Evolutionary conservation across 2,797 vertebrate genomes (phyloP).

Genomic region (Xiphophorus birchmanni): DNA sequence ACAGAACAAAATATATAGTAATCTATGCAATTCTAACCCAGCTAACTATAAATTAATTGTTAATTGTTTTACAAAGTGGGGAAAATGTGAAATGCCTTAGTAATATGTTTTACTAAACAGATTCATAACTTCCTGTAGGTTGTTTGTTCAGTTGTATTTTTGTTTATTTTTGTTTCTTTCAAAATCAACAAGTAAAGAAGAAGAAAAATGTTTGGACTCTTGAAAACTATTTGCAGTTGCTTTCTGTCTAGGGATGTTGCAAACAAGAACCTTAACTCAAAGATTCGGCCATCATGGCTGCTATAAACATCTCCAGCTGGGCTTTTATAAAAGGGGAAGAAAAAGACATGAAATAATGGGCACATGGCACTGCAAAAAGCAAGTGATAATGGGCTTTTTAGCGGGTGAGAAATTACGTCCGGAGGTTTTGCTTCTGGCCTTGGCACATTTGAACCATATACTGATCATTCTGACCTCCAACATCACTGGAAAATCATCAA

Average conservation of each 20-base stretch:
- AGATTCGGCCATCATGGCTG: neutral
- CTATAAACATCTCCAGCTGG: constrained; percentile 20
- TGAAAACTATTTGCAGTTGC: neutral
- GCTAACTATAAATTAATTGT: neutral
- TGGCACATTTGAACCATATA: constrained; percentile 14
- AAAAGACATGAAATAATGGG: constrained; percentile 15
- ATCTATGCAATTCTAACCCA: neutral
- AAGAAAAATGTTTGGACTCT: neutral
- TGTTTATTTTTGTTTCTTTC: neutral
- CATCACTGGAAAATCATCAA: constrained; percentile 8
- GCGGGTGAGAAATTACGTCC: constrained; percentile 29
- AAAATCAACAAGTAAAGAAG: neutral
- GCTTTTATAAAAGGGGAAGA: constrained; percentile 24
- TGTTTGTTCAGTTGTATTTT: neutral
- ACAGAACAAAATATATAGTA: neutral
- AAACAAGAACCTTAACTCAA: constrained; percentile 37
- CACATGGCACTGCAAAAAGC: constrained; percentile 13
- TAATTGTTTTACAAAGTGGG: neutral
- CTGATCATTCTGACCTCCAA: constrained; percentile 33
- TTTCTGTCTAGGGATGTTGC: constrained; percentile 15
- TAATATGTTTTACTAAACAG: neutral
- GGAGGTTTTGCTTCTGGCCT: constrained; percentile 21
- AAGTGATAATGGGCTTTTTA: constrained; percentile 42
- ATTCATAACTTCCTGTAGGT: too few relatives aligned
- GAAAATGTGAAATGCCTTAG: neutral